Conservation (phyloP, 2,797 vertebrate genomes). For the Rhadinocentrus ornatus region DNA sequence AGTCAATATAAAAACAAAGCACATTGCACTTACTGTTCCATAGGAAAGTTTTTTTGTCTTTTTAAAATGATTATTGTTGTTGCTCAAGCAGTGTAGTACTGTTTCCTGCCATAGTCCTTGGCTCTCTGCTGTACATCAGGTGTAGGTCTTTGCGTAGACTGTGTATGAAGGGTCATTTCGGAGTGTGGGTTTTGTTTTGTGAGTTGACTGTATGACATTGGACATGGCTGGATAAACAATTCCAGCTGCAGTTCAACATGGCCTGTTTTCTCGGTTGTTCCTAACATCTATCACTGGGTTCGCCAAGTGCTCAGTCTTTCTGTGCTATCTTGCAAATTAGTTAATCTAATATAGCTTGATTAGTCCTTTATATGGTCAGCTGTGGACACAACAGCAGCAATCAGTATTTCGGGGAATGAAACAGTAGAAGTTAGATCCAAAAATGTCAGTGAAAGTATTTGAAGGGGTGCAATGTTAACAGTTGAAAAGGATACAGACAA, state of each 20-base stretch:
- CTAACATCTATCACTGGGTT: conserved; percentile 63
- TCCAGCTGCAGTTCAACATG: conserved; percentile 64
- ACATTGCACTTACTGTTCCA: conserved; percentile 91
- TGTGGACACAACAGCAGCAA: conserved; percentile 62
- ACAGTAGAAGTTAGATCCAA: conserved; percentile 57
- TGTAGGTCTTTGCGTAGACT: conserved; percentile 72
- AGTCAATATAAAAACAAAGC: conserved; percentile 92
- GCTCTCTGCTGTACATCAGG: conserved; percentile 77
- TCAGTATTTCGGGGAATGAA: conserved; percentile 60
- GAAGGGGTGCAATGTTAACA: conserved; percentile 61
- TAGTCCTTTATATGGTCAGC: conserved; percentile 53
- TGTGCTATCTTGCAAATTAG: conserved; percentile 55
- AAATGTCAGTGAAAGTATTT: conserved; percentile 54
- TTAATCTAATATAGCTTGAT: conserved; percentile 57
- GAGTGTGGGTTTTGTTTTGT: conserved; percentile 61
- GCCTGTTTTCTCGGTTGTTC: conserved; percentile 58
- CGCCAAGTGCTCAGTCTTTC: conserved; percentile 60
- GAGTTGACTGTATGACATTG: conserved; percentile 53
- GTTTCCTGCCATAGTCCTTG: conserved; percentile 84
- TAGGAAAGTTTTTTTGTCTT: conserved; percentile 89
- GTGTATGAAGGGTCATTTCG: conserved; percentile 64
- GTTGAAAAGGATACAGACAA: conserved; percentile 64
- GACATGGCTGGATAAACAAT: conserved; percentile 66
- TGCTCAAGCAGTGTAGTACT: conserved; percentile 87
- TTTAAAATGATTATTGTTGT: conserved; percentile 86